Evolutionary conservation across 2,797 vertebrate species (phyloP).

Genomic region (Spinus pinus): DNA sequence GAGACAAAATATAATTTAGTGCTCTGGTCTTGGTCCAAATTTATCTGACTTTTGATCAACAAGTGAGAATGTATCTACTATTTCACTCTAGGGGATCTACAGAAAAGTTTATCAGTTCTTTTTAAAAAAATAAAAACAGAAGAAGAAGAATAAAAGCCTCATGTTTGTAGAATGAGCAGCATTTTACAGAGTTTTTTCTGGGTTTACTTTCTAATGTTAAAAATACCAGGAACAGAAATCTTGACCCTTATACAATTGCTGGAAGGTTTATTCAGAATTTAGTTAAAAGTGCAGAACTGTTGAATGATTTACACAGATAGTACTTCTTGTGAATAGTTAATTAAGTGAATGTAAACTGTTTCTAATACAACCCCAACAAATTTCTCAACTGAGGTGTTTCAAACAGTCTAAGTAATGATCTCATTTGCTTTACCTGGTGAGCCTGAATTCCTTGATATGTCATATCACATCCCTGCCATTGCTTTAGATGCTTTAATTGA

Average conservation of each 20-base stretch:
- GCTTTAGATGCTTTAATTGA: neutral
- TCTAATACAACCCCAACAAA: neutral
- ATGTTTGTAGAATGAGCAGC: neutral
- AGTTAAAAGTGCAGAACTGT: neutral
- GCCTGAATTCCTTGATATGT: neutral
- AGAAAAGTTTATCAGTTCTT: neutral
- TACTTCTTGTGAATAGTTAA: neutral
- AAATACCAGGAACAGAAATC: neutral
- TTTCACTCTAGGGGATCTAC: neutral
- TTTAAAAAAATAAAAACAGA: neutral
- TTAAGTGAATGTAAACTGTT: neutral
- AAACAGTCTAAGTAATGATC: neutral
- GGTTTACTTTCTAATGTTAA: neutral
- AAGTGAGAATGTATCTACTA: neutral
- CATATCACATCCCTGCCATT: neutral
- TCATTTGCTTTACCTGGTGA: neutral
- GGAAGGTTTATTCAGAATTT: neutral
- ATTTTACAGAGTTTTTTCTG: neutral
- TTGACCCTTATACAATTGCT: neutral
- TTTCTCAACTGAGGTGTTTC: neutral
- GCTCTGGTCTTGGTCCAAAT: neutral
- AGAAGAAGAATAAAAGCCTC: neutral
- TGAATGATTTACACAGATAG: neutral
- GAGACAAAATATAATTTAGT: neutral
- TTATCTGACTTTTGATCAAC: neutral